Conservation (phyloP, 2,888 invertebrate genomes). For the Phortica magna region DNA sequence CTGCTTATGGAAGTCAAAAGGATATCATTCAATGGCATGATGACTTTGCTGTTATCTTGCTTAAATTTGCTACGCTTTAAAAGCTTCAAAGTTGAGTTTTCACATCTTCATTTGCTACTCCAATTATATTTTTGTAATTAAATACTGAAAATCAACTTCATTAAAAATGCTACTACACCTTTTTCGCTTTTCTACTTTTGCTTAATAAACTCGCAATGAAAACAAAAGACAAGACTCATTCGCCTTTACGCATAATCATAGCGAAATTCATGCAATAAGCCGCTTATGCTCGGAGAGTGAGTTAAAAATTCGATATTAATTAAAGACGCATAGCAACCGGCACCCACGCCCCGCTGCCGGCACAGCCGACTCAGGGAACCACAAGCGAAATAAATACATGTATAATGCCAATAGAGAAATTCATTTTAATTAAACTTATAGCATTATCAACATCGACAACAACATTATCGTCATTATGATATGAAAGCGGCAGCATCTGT, state of each 20-base stretch:
- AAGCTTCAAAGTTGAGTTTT: neutral
- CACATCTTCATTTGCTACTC: neutral
- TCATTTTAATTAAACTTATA: conserved; percentile 25
- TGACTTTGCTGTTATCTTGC: neutral
- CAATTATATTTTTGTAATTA: neutral
- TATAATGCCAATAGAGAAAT: conserved; percentile 22
- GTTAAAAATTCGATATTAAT: conserved; percentile 22
- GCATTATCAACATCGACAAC: neutral
- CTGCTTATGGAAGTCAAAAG: neutral
- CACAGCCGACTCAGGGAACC: neutral
- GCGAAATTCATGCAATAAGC: conserved; percentile 4
- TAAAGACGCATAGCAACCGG: conserved; percentile 13
- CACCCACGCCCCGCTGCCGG: too few species aligned
- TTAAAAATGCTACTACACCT: neutral
- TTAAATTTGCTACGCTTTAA: neutral
- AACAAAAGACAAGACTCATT: neutral
- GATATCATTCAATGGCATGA: neutral
- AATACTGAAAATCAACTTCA: neutral
- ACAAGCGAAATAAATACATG: conserved; percentile 10
- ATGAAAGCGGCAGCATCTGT: conserved; percentile 23
- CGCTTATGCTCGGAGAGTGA: neutral
- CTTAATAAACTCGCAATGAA: neutral
- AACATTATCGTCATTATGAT: neutral
- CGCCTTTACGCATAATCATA: neutral
- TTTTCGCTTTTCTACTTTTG: neutral